Base-by-base conservation (phyloP, 2,797 vertebrate genomes). In the Crossoptilon crossoptilon region DNA sequence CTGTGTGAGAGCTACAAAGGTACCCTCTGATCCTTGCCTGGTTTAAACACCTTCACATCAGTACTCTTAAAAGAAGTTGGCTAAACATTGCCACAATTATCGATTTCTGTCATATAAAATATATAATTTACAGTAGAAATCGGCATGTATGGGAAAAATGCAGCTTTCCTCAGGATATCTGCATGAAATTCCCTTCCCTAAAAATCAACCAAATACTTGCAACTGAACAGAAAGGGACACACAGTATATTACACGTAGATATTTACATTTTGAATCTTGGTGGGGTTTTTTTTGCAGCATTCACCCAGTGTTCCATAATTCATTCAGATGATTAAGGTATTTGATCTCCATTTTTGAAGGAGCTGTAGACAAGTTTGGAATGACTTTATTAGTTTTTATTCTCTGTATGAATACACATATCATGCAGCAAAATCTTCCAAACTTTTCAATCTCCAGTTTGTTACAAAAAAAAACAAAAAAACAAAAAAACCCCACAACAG, bases 281-380 rank as follows among this genome's bases (percentile, higher is more conserved):
- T 62, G 37, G 0, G 0, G 0, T 27, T 93, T 70, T 39, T 39
- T 74, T 70, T 77, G 14, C 24, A 56, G 17, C 11, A 21, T 87
- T 85, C 23, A 71, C 7, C 3, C 26, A 41, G 2, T 22, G 3
- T 71, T 87, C 41, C 64, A n/a, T 7, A 44, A 22, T 24, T 37
- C 35, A 37, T 64, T 53, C 37, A 59, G 70, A 77, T 83, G 31
- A 59, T 12, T 66, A 83, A 90, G 13, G 8, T 51, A 23, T 2
- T 1, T 41, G 80, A 58, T 26, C 14, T 44, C 26, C 9, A 3
- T 33, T 74, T 81, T 9, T 15, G 48, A 64, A 68, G n/a, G 33
- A 87, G 17, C 19, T 63, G 60, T 51, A 24, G 4, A 69, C 17
- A 85, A 31, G 13, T 2, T 74, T 33, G n/a, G 37, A 80, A 13